These are phyloP conservation scores for Lithobates pipiens DNA, from an alignment of 2,797 vertebrate genomes.

Conservation along the genomic window DNA sequence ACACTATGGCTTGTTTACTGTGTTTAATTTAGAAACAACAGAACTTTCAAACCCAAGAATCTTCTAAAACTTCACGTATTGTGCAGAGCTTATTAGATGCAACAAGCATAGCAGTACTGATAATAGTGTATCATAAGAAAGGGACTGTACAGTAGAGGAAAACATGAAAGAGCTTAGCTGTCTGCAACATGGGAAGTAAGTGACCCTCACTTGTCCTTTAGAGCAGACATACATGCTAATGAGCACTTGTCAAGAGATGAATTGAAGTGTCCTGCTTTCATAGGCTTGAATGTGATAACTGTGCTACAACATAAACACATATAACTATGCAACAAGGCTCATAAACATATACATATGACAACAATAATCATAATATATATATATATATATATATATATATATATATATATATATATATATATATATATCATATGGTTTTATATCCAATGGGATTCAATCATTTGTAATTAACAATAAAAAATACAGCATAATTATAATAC, in stretches of 20 bases:
- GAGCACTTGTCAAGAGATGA: constrained; percentile 25
- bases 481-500: too few relatives aligned
- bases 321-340: background rate
- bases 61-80: background rate
- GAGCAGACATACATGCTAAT: constrained; percentile 43
- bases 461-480: too few relatives aligned
- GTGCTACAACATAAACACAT: background rate
- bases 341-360: background rate
- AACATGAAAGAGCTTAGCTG: constrained; percentile 21
- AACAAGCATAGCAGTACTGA: background rate
- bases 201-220: constrained; percentile 25
- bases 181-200: constrained; percentile 33
- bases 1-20: background rate
- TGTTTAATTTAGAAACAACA: background rate
- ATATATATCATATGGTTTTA: too few relatives aligned
- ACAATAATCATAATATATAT: background rate
- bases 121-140: background rate
- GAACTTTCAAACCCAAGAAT: background rate
- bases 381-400: too few relatives aligned
- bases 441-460: too few relatives aligned
- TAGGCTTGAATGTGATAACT: background rate
- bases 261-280: background rate
- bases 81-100: background rate
- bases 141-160: constrained; percentile 6
- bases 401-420: too few relatives aligned